These are phyloP conservation scores for Bhutanitis thaidina DNA, from an alignment of 2,888 invertebrate genomes.

Conservation along the genomic window DNA sequence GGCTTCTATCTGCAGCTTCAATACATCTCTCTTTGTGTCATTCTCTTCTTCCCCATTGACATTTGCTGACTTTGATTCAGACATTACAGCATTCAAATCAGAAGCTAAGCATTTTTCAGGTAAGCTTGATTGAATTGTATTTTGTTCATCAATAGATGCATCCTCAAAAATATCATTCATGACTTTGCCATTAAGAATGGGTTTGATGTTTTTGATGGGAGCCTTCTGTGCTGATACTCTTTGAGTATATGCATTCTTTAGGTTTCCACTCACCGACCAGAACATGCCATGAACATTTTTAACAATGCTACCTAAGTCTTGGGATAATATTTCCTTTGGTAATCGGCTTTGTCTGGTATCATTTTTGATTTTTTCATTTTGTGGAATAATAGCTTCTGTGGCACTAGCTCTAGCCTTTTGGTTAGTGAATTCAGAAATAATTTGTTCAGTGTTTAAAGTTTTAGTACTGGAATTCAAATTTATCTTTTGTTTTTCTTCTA, in stretches of 20 bases:
- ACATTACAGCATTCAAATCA: conserved; percentile 14
- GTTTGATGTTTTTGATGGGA: conserved; percentile 38
- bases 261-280: conserved; percentile 66
- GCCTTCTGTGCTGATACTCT: conserved; percentile 45
- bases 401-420: conserved; percentile 58
- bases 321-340: conserved; percentile 62
- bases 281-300: conserved; percentile 76
- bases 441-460: conserved; percentile 50
- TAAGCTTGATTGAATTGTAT: background rate
- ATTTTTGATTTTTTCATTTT: conserved; percentile 29
- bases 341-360: conserved; percentile 48
- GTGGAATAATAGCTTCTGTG: conserved; percentile 51
- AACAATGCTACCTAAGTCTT: conserved; percentile 67
- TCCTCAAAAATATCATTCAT: conserved; percentile 72
- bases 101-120: conserved; percentile 5
- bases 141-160: conserved; percentile 8
- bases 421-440: conserved; percentile 50
- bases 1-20: conserved; percentile 56
- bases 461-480: conserved; percentile 34
- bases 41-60: conserved; percentile 19
- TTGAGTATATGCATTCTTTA: conserved; percentile 67
- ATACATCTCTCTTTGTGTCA: conserved; percentile 43
- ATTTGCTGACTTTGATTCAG: conserved; percentile 1
- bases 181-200: conserved; percentile 55
- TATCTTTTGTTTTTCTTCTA: conserved; percentile 21